Evolutionary conservation across 2,888 invertebrate species (phyloP), one percentile per base, ranked within the genome.

Genomic region (Cryptophagus acutangulus): DNA sequence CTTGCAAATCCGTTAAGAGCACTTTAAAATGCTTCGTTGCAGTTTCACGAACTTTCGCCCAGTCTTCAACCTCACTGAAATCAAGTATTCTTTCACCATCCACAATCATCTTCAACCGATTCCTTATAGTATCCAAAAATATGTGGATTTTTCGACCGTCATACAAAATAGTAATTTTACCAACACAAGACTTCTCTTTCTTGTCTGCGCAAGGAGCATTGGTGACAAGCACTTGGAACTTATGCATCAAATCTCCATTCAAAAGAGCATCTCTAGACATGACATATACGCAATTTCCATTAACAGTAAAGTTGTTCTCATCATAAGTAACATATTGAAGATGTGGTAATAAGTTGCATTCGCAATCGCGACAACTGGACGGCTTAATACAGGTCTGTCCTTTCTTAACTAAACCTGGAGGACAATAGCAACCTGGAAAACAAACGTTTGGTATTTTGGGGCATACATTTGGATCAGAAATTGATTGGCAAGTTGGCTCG

Each of bases 251-350:
- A 0, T 75, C 72, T 1, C 73, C 61, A 28, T 73, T 72, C n/a
- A 47, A 38, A 2, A 61, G 35, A 33, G 74, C 69, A 65, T 84
- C 82, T 18, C 84, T 70, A 0, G 88, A 82, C 36, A 89, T 77
- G 17, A 90, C 73, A 62, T 90, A 91, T 0, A 87, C 87, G 65
- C 93, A 93, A 64, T 87, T 87, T 3, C 87, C 88, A 49, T 84
- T 80, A 65, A 87, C 84, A 0, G 84, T 84, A 52, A 85, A 82
- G 55, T 84, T 82, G 45, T 77, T 80, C 14, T 83, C 80, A 63
- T 93, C 92, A 61, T 89, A 94, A 17, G 86, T 87, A 42, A 81
- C 75, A 66, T 87, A 89, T 58, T 88, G 84, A 1, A 88, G 81
- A 36, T 85, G 80, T 0, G 90, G 90, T 44, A 84, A 76, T 0